These are phyloP conservation scores for Apogon talboti DNA, from an alignment of 2,797 vertebrate species.

Conservation along the genomic window DNA sequence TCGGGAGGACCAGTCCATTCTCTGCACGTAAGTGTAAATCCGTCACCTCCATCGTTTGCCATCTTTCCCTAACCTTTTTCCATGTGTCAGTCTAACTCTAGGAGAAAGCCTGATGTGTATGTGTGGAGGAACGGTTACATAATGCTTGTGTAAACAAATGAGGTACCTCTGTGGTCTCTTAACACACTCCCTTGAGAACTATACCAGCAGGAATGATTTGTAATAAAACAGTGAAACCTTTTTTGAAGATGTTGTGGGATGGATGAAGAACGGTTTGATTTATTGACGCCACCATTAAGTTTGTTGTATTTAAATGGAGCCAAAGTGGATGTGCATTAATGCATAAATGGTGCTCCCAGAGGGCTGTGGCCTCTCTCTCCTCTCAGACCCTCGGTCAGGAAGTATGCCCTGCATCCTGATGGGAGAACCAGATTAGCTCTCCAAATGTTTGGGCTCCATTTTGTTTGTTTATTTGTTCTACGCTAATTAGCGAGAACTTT, in stretches of 20 bases:
- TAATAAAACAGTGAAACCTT: neutral
- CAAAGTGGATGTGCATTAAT: conserved; percentile 25
- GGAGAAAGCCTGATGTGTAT: conserved; percentile 14
- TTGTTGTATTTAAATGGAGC: conserved; percentile 26
- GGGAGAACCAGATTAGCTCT: conserved; percentile 73
- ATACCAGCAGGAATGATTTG: conserved; percentile 10
- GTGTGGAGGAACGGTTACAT: conserved; percentile 54
- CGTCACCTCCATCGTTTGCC: conserved; percentile 1
- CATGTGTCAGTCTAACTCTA: conserved; percentile 11
- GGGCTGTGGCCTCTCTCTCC: conserved; percentile 36
- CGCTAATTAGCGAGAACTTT: conserved; percentile 58
- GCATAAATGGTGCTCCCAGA: conserved; percentile 41
- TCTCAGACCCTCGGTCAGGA: conserved; percentile 75
- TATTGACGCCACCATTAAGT: conserved; percentile 16
- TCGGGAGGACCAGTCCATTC: conserved; percentile 95
- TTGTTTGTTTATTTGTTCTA: conserved; percentile 73
- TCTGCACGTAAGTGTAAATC: conserved; percentile 93
- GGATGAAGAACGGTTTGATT: neutral
- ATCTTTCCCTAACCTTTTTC: conserved; percentile 2
- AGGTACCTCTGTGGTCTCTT: conserved; percentile 17
- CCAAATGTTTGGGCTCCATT: conserved; percentile 69
- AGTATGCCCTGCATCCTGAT: conserved; percentile 74
- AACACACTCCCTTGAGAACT: conserved; percentile 2
- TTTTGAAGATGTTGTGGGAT: neutral
- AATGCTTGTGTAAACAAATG: conserved; percentile 52